Conservation (phyloP, 2,113 vertebrate genomes). For the Mus musculus region GRCm39 chr14:59232501-59233000, state of each 20-base stretch:
- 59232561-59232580: slow-evolving; percentile 81
- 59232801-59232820: neutral
- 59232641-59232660: slow-evolving; percentile 79
- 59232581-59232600: slow-evolving; percentile 84
- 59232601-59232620: slow-evolving; percentile 83
- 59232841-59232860: neutral
- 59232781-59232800: neutral
- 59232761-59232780: neutral
- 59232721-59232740: slow-evolving; percentile 20
- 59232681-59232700: neutral
- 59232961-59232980: neutral
- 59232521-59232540: slow-evolving; percentile 81
- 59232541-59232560: slow-evolving; percentile 82
- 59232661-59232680: slow-evolving; percentile 3
- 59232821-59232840: neutral
- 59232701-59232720: neutral
- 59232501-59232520: slow-evolving; percentile 84
- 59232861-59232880: neutral
- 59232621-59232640: slow-evolving; percentile 79
- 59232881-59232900: neutral
- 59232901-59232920: neutral
- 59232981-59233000: neutral
- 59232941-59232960: neutral
- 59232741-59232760: neutral
- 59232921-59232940: neutral